Conservation (phyloP, 2,113 vertebrate genomes). For the Notechis scutatus region DNA sequence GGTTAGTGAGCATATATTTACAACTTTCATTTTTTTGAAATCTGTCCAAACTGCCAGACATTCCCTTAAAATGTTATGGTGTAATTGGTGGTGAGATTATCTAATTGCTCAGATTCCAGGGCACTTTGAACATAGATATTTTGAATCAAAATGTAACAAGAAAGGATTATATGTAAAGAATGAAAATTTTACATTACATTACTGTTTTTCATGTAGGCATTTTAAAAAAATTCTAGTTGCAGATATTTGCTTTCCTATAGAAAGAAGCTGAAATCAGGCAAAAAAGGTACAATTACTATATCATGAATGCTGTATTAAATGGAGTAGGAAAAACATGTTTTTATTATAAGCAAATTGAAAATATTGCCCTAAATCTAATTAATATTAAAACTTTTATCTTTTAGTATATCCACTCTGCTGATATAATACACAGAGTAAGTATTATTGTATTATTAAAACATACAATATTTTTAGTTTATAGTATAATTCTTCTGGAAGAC, state of each 20-base stretch:
- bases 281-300: background rate
- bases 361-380: slow-evolving; percentile 26
- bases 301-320: background rate
- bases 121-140: background rate
- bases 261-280: background rate
- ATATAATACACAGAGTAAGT: slow-evolving; percentile 98
- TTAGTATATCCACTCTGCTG: slow-evolving; percentile 98
- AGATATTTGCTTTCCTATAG: background rate
- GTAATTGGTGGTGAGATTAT: background rate
- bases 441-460: slow-evolving; percentile 20
- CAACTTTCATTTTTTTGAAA: background rate
- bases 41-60: background rate
- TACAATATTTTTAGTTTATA: background rate
- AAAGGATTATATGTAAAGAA: background rate
- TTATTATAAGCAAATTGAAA: background rate
- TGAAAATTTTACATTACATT: background rate
- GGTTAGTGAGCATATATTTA: background rate
- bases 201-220: background rate
- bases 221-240: background rate
- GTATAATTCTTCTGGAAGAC: background rate
- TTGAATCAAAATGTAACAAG: background rate
- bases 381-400: slow-evolving; percentile 47
- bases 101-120: background rate
- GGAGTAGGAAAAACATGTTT: background rate
- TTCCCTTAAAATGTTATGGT: background rate